Evolutionary conservation across 2,797 vertebrate species (phyloP).

Genomic region (Chaenodraco wilsoni): DNA sequence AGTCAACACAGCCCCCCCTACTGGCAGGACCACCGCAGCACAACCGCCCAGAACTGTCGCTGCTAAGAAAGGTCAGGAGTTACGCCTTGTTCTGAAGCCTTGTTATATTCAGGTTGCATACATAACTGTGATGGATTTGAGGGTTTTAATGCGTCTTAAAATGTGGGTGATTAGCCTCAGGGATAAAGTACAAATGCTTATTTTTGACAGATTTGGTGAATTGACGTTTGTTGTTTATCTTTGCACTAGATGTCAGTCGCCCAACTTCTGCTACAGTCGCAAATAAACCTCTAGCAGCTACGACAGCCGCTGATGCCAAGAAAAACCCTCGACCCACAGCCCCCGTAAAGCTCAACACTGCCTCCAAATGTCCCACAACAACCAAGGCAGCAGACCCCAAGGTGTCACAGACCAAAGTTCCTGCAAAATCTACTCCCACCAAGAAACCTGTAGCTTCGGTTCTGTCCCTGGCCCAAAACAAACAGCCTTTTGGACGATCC

Average conservation of each 20-base stretch:
- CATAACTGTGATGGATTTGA: not conserved
- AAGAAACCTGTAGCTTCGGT: constrained; percentile 61
- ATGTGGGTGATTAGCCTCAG: not conserved
- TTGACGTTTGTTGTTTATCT: constrained; percentile 29
- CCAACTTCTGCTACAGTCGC: constrained; percentile 47
- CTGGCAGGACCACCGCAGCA: constrained; percentile 63
- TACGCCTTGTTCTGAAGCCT: not conserved
- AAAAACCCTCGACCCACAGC: constrained; percentile 69
- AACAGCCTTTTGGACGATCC: constrained; percentile 47
- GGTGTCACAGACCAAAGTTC: constrained; percentile 55
- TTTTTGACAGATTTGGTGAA: not conserved
- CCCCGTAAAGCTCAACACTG: constrained; percentile 43
- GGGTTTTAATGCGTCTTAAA: no score
- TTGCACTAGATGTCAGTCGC: constrained; percentile 74
- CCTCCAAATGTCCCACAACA: constrained; percentile 56
- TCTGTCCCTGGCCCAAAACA: constrained; percentile 39
- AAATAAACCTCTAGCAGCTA: constrained; percentile 67
- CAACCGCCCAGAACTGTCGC: constrained; percentile 61
- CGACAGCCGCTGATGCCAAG: constrained; percentile 60
- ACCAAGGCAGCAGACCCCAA: constrained; percentile 60
- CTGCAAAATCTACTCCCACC: constrained; percentile 45
- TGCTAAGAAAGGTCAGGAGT: constrained; percentile 78
- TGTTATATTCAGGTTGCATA: not conserved
- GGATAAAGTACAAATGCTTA: not conserved
- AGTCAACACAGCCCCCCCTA: constrained; percentile 63